A percentile compares a stretch with the other conserved stretches of the same genome.
phyloP scores from a whole-genome alignment of 2,888 invertebrate genomes.

The Odontocerum albicorne region DNA sequence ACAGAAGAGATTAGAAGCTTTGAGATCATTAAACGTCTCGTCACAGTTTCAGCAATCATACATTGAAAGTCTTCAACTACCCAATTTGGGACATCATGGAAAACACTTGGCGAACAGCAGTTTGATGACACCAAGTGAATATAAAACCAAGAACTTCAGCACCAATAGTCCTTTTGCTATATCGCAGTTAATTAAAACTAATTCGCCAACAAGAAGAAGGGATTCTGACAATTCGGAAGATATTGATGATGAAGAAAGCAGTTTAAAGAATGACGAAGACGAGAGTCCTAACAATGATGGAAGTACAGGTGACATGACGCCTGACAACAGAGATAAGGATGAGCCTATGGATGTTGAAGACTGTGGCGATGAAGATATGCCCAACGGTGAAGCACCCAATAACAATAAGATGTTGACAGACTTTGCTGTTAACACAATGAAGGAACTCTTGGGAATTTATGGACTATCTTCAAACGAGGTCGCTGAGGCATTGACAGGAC shows the following conservation, averaged over 20 bases:
- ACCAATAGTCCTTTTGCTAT: slow-evolving; percentile 61
- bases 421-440: slow-evolving; percentile 79
- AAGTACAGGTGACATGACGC: slow-evolving; percentile 52
- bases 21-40: slow-evolving; percentile 28
- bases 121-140: slow-evolving; percentile 38
- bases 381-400: slow-evolving; percentile 50
- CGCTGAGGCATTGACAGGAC: slow-evolving; percentile 68
- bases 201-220: slow-evolving; percentile 58
- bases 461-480: slow-evolving; percentile 72
- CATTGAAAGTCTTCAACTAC: slow-evolving; percentile 54
- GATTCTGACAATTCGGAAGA: slow-evolving; percentile 53
- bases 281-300: slow-evolving; percentile 41
- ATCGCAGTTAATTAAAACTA: slow-evolving; percentile 58
- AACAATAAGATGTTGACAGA: slow-evolving; percentile 69
- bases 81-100: slow-evolving; percentile 46
- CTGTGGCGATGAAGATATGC: slow-evolving; percentile 42
- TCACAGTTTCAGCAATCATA: slow-evolving; percentile 54
- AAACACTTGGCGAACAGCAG: slow-evolving; percentile 44
- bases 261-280: slow-evolving; percentile 24
- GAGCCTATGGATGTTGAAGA: slow-evolving; percentile 49
- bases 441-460: slow-evolving; percentile 75
- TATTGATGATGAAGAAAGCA: slow-evolving; percentile 46
- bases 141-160: slow-evolving; percentile 50
- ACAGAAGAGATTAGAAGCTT: slow-evolving; percentile 28
- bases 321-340: slow-evolving; percentile 41